A percentile compares a stretch with the other conserved stretches of the same genome.
Conservation (phyloP, 2,888 invertebrate genomes). For the Tiliacea citrago region DNA sequence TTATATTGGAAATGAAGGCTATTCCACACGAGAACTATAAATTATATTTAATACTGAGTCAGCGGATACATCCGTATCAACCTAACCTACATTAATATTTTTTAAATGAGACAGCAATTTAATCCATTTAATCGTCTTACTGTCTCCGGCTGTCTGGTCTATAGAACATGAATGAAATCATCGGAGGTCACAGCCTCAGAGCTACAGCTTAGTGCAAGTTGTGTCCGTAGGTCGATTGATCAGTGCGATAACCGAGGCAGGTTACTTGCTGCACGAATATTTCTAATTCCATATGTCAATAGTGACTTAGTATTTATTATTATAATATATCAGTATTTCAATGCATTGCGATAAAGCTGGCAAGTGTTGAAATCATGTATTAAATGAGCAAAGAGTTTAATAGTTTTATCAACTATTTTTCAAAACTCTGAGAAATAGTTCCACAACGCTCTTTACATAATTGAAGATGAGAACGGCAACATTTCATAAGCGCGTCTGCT, state of each 20-base stretch:
- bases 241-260: constrained; percentile 55
- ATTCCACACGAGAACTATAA: constrained; percentile 10
- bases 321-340: constrained; percentile 18
- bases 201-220: constrained; percentile 39
- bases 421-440: constrained; percentile 12
- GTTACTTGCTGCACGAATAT: constrained; percentile 55
- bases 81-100: constrained; percentile 17
- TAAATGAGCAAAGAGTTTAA: not conserved
- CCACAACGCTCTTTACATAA: constrained; percentile 23
- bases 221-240: constrained; percentile 57
- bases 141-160: constrained; percentile 17
- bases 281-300: constrained; percentile 56
- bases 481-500: constrained; percentile 37
- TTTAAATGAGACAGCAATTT: constrained; percentile 11
- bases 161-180: constrained; percentile 33
- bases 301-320: constrained; percentile 13
- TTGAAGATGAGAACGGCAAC: constrained; percentile 14
- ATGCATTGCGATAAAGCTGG: constrained; percentile 7
- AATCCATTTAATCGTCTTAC: constrained; percentile 29
- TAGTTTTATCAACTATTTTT: constrained; percentile 1
- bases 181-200: constrained; percentile 48
- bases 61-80: constrained; percentile 9
- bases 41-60: constrained; percentile 12
- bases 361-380: constrained; percentile 14
- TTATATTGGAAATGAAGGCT: constrained; percentile 17